These are phyloP conservation scores for Mustela nigripes DNA, from an alignment of 2,113 vertebrate genomes.

Conservation along the genomic window DNA sequence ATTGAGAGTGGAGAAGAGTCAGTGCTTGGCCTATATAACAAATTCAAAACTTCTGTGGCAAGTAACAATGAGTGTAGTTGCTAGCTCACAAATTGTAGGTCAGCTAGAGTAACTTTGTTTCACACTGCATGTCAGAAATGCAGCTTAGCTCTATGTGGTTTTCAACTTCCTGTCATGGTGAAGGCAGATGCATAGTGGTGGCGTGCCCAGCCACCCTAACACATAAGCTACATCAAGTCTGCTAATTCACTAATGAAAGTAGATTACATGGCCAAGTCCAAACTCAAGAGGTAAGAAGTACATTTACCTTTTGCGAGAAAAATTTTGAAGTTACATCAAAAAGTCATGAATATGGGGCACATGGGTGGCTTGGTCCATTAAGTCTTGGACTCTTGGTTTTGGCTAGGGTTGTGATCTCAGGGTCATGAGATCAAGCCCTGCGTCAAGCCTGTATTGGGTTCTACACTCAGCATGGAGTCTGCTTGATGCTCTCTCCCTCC, in stretches of 20 bases:
- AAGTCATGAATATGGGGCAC: background rate
- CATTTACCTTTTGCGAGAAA: too few relatives aligned
- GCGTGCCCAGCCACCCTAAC: background rate
- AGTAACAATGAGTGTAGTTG: background rate
- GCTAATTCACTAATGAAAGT: background rate
- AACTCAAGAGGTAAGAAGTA: background rate
- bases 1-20: background rate
- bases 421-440: background rate
- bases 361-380: background rate
- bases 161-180: background rate
- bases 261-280: background rate
- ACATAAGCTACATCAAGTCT: background rate
- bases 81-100: background rate
- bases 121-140: too few relatives aligned
- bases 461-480: background rate
- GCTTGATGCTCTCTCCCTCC: background rate
- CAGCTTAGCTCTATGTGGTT: background rate
- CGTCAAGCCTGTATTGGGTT: background rate
- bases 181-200: background rate
- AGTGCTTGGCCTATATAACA: background rate
- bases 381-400: background rate
- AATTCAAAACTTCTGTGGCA: background rate
- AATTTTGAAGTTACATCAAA: background rate
- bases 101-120: background rate
- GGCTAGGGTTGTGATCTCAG: background rate